Evolutionary conservation across 2,888 invertebrate genomes (phyloP).

Genomic region (Keiferia lycopersicella): DNA sequence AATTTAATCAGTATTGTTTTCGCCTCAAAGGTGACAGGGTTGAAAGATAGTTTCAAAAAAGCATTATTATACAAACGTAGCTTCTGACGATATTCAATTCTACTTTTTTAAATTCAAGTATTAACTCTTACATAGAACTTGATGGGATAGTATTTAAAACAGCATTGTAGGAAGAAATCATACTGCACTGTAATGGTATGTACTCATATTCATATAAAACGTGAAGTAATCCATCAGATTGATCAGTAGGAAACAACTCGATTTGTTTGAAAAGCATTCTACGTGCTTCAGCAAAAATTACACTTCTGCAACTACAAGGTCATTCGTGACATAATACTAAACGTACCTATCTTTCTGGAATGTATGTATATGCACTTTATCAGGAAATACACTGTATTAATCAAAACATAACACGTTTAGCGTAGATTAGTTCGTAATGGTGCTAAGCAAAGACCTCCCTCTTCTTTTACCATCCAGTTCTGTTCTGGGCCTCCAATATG

Average conservation of each 20-base stretch:
- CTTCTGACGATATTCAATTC: background rate
- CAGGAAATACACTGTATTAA: too few species aligned
- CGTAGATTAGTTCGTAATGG: background rate
- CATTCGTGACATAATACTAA: too few species aligned
- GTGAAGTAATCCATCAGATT: background rate
- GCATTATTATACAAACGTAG: slow-evolving; percentile 17
- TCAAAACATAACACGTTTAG: background rate
- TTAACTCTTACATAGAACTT: slow-evolving; percentile 39
- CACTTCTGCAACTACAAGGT: too few species aligned
- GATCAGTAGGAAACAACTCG: background rate
- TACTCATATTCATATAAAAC: background rate
- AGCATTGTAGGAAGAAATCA: background rate
- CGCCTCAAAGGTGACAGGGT: background rate
- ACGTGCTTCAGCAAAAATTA: too few species aligned
- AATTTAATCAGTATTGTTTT: slow-evolving; percentile 16
- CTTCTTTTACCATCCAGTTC: too few species aligned
- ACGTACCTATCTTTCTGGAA: too few species aligned
- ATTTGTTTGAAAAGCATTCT: background rate
- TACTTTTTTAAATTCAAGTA: slow-evolving; percentile 29
- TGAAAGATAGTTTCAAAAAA: background rate
- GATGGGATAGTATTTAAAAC: too few species aligned
- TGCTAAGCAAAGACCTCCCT: too few species aligned
- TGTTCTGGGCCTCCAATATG: too few species aligned
- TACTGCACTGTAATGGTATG: background rate
- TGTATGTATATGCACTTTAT: too few species aligned